A percentile compares a stretch with the other conserved stretches of the same genome.
Evolutionary conservation across 2,113 vertebrate species (phyloP).

Genomic region (Limnothrissa miodon): DNA sequence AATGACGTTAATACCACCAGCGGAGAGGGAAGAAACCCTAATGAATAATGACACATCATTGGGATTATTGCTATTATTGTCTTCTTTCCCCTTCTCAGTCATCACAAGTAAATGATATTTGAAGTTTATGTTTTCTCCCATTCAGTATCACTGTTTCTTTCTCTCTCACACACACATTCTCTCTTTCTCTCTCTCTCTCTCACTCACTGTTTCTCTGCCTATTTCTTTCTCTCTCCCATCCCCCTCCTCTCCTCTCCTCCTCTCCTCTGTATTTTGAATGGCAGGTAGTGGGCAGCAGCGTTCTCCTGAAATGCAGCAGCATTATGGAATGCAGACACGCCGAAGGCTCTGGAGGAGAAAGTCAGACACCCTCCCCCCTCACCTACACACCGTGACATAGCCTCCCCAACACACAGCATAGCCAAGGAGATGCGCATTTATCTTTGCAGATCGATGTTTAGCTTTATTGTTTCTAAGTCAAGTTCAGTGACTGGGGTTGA

Average conservation of each 20-base stretch:
- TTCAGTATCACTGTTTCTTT: neutral
- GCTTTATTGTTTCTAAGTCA: neutral
- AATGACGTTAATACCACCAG: conserved; percentile 11
- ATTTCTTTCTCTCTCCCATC: neutral
- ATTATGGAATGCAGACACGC: neutral
- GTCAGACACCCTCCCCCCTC: neutral
- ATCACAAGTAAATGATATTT: neutral
- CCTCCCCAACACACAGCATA: neutral
- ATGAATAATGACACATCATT: neutral
- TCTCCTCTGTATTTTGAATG: conserved; percentile 13
- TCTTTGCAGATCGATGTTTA: neutral
- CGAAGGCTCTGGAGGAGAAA: neutral
- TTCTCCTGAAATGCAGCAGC: conserved; percentile 12
- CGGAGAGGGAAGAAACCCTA: neutral
- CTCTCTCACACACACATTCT: neutral
- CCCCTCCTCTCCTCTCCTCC: neutral
- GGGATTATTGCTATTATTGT: conserved; percentile 9
- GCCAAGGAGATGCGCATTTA: neutral
- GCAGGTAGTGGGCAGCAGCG: conserved; percentile 6
- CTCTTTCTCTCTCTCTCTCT: neutral
- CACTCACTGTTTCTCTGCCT: neutral
- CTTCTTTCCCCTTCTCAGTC: neutral
- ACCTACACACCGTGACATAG: neutral
- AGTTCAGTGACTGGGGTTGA: neutral
- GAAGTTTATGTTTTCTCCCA: neutral